Base-by-base conservation (phyloP, 2,888 invertebrate species). In the Reticulitermes lucifugus region DNA sequence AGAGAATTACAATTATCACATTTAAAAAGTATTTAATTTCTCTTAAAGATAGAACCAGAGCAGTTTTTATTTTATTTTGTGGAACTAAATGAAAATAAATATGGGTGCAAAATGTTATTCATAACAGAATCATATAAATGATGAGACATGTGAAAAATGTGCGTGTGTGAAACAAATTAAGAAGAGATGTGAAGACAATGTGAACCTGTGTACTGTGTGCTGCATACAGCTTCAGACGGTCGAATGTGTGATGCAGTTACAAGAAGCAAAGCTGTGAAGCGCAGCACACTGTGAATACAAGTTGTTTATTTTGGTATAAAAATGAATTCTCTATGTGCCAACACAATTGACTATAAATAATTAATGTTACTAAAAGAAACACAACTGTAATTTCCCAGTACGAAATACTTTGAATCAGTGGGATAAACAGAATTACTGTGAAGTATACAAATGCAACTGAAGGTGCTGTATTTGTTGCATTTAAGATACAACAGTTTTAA, bases 301-400 rank as follows among this genome's bases (percentile, higher is more conserved):
- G 0, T 9, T 73, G 73, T 73, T 73, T 73, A 41, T 73, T 41
- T 70, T 35, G 73, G 73, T 73, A 41, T 73, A 73, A 73, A 65
- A 46, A 77, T 51, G 77, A 77, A 77, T 77, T 77, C 77, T 77
- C 77, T 46, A 46, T 46, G 77, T 77, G 77, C 77, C 77, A 77
- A 77, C 46, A 41, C 9, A 46, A 6, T 77, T 46, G 9, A 3
- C 46, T 77, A n/a, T 21, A 21, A 77, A 77, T 46, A 77, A 73
- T 41, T 73, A 41, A 73, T 73, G 41, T 41, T 73, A 73, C 25
- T 25, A 70, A 70, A 29, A 29, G 12, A 46, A 14, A n/a, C n/a
- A 73, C 14, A 73, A 41, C 41, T 65, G 5, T 65, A 14, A 25
- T 9, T 65, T 65, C n/a, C 65, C 65, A 65, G 4, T n/a, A 4